Percentiles rank a stretch among this genome's conserved stretches.
Evolutionary conservation across 2,888 invertebrate genomes (phyloP).

Genomic region (Sminthurides aquaticus): DNA sequence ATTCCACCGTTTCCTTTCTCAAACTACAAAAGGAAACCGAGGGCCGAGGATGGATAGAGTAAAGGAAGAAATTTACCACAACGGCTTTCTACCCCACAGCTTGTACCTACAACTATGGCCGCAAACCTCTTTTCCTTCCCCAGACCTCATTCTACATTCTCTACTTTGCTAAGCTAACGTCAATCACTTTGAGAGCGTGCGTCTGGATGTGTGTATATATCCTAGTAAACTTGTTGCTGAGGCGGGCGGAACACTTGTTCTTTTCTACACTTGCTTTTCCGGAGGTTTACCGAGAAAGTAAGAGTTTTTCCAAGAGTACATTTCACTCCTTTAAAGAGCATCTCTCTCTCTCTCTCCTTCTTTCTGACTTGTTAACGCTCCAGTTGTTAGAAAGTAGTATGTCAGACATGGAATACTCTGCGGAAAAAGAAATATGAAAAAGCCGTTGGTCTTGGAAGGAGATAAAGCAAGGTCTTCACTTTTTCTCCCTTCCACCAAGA

Average conservation of each 20-base stretch:
- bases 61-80: too few species aligned
- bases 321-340: background rate
- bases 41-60: too few species aligned
- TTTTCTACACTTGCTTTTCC: background rate
- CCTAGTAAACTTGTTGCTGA: background rate
- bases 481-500: background rate
- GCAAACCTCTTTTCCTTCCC: background rate
- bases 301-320: background rate
- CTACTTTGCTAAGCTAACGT: background rate
- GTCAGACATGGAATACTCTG: background rate
- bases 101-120: background rate
- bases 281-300: background rate
- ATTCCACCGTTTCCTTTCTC: too few species aligned
- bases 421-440: background rate
- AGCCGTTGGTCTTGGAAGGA: background rate
- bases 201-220: background rate
- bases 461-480: background rate
- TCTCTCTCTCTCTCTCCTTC: background rate
- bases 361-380: background rate
- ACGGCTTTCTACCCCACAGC: background rate
- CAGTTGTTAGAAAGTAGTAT: background rate
- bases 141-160: background rate
- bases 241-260: background rate
- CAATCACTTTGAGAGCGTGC: background rate
- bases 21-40: too few species aligned